phyloP scores from a whole-genome alignment of 2,888 invertebrate genomes.

The Ethmia dodecea region DNA sequence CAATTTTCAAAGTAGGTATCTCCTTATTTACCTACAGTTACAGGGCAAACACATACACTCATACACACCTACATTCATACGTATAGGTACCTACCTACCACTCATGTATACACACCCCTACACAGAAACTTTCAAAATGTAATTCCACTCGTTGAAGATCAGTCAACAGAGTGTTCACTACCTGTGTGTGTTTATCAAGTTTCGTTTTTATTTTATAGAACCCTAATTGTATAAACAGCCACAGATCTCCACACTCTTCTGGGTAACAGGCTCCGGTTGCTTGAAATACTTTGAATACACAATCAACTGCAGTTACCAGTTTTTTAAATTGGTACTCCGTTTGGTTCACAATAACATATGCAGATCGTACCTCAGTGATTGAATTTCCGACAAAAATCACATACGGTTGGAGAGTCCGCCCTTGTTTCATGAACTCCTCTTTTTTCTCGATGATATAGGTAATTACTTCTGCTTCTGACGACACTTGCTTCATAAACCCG shows the following conservation, averaged over 20 bases:
- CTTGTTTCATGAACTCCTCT: conserved; percentile 1
- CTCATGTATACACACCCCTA: too few species aligned
- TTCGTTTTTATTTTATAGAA: conserved; percentile 8
- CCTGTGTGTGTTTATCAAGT: conserved; percentile 3
- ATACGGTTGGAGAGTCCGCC: conserved; percentile 4
- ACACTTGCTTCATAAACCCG: conserved; percentile 1
- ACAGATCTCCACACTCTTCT: conserved; percentile 11
- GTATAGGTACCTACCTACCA: too few species aligned
- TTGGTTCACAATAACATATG: conserved; percentile 4
- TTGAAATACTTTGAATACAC: conserved; percentile 13
- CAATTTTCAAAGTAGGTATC: too few species aligned
- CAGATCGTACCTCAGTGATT: conserved; percentile 1
- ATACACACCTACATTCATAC: too few species aligned
- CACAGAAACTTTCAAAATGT: too few species aligned
- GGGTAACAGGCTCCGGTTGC: conserved; percentile 11
- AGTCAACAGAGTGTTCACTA: not conserved
- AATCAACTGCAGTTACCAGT: conserved; percentile 1
- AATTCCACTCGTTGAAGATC: too few species aligned
- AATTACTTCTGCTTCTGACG: conserved; percentile 3
- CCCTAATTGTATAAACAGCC: conserved; percentile 10
- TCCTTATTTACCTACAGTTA: too few species aligned
- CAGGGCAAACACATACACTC: too few species aligned
- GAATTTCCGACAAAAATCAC: conserved; percentile 3
- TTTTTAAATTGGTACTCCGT: not conserved
- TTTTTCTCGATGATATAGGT: conserved; percentile 1